These are phyloP conservation scores for Oceanodroma leucorhoa DNA, from an alignment of 2,797 vertebrate genomes.

Conservation along the genomic window DNA sequence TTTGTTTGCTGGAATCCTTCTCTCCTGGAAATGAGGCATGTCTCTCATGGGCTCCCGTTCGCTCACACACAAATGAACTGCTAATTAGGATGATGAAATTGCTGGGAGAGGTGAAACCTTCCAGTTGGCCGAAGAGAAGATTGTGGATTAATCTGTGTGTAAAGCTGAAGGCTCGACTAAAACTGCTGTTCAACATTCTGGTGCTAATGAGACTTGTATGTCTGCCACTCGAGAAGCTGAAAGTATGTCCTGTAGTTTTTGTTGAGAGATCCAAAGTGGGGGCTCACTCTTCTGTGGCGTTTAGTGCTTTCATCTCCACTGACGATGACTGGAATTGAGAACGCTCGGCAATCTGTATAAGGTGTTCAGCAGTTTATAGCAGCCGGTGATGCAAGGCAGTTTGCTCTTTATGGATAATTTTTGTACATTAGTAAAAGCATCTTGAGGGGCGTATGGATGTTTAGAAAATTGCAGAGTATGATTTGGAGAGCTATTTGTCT, in stretches of 20 bases:
- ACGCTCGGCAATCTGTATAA: background rate
- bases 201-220: constrained; percentile 57
- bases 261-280: background rate
- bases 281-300: background rate
- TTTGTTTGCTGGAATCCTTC: constrained; percentile 53
- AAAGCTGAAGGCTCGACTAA: constrained; percentile 32
- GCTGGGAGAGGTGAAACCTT: constrained; percentile 62
- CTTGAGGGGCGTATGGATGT: constrained; percentile 43
- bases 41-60: constrained; percentile 23
- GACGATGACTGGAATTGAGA: background rate
- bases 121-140: constrained; percentile 43
- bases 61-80: constrained; percentile 44
- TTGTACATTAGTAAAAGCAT: constrained; percentile 27
- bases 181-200: constrained; percentile 64
- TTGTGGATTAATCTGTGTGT: constrained; percentile 50
- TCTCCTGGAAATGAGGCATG: constrained; percentile 46
- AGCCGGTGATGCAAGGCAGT: background rate
- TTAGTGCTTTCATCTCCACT: background rate
- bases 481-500: constrained; percentile 31
- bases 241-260: constrained; percentile 28
- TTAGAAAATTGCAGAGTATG: constrained; percentile 13
- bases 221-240: constrained; percentile 30
- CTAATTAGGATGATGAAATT: constrained; percentile 62
- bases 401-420: constrained; percentile 12
- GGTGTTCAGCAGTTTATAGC: background rate